A percentile compares a stretch with the other conserved stretches of the same genome.
Conservation (phyloP, 2,888 invertebrate species). For the Drosophila mimica region DNA sequence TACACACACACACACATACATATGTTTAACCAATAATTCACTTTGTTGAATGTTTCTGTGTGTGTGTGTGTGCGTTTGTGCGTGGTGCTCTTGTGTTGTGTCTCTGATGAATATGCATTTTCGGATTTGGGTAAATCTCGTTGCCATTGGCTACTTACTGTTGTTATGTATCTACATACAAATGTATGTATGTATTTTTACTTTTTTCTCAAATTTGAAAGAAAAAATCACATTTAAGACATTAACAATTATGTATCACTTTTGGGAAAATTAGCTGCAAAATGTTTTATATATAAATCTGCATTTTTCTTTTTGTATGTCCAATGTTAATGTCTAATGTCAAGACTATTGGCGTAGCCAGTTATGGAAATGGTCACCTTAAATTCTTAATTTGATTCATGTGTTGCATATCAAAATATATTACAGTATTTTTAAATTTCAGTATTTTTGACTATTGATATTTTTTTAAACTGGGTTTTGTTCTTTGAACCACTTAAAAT, state of each 20-base stretch:
- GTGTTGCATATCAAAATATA: not conserved
- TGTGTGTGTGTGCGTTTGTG: constrained; percentile 16
- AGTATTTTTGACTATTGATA: too few relatives aligned
- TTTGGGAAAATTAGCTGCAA: not conserved
- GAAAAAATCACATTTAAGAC: not conserved
- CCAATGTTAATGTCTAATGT: too few relatives aligned
- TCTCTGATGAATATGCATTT: constrained; percentile 43
- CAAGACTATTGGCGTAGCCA: not conserved
- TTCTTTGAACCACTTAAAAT: not conserved
- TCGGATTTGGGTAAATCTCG: constrained; percentile 51
- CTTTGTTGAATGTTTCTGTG: not conserved
- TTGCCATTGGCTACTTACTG: constrained; percentile 63
- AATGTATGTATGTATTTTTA: not conserved
- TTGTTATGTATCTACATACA: constrained; percentile 36
- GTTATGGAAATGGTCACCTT: not conserved
- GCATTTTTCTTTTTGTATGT: not conserved
- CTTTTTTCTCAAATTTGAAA: not conserved
- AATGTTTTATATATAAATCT: not conserved
- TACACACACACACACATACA: not conserved
- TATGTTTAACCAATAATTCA: not conserved
- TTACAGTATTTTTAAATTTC: too few relatives aligned
- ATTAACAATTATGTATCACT: not conserved
- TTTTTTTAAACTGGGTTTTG: not conserved
- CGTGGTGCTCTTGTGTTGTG: constrained; percentile 19
- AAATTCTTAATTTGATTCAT: not conserved